A percentile compares a stretch with the other conserved stretches of the same genome.
These are phyloP conservation scores for Callospermophilus lateralis DNA, from an alignment of 2,113 vertebrate genomes.

Conservation along the genomic window DNA sequence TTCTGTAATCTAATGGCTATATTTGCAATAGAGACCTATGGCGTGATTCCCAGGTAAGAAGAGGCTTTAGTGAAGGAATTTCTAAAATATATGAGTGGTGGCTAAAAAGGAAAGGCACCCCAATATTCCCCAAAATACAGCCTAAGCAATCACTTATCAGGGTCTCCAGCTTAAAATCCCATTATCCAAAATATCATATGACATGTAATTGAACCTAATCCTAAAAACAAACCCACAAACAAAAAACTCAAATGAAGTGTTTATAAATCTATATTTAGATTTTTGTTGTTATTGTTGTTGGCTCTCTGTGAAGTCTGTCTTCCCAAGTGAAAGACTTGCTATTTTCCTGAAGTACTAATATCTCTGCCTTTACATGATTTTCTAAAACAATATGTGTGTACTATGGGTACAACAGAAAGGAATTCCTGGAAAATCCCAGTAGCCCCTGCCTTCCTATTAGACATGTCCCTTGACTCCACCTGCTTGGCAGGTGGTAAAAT, in stretches of 20 bases:
- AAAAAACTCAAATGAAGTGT: neutral
- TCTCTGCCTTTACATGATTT: neutral
- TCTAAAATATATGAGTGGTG: neutral
- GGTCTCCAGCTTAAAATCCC: neutral
- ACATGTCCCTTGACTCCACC: neutral
- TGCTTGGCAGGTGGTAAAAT: neutral
- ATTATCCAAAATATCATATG: neutral
- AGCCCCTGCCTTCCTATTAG: neutral
- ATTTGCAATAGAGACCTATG: conserved; percentile 75
- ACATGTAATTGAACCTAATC: neutral
- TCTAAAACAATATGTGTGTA: neutral
- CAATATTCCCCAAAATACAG: neutral
- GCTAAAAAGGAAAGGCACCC: neutral
- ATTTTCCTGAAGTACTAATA: neutral
- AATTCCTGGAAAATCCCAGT: neutral
- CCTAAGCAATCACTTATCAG: neutral
- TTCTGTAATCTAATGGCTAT: conserved; percentile 78
- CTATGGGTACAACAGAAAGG: neutral
- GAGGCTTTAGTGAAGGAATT: neutral
- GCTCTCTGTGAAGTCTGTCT: neutral
- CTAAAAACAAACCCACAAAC: neutral
- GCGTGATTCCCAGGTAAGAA: conserved; percentile 75
- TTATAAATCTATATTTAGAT: neutral
- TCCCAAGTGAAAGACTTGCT: neutral
- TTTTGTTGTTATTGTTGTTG: neutral